Conservation (phyloP, 2,888 invertebrate species). For the Rhopalosiphum nymphaeae region DNA sequence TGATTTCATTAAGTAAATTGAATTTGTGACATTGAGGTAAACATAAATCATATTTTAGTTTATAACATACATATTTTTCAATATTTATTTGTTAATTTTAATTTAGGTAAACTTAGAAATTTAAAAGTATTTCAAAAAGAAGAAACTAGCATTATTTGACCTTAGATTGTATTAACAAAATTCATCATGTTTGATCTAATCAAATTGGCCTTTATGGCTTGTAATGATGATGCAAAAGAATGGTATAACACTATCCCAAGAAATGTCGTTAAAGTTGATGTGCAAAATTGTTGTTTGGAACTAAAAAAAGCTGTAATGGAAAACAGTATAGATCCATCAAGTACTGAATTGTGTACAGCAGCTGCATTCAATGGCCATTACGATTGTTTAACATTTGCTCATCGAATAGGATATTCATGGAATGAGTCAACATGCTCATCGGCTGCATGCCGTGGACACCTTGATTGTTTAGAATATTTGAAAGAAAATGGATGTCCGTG, state of each 20-base stretch:
- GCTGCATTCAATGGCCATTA: not conserved
- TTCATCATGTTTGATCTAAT: not conserved
- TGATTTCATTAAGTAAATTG: not conserved
- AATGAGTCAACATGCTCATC: not conserved
- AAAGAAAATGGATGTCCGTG: not conserved
- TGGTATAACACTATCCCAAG: not conserved
- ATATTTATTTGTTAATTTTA: not conserved
- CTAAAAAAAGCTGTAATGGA: not conserved
- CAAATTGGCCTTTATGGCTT: not conserved
- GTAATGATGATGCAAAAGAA: not conserved
- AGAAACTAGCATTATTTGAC: not conserved
- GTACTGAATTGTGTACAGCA: not conserved
- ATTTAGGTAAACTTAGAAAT: not conserved
- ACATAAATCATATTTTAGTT: not conserved
- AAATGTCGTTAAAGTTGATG: not conserved
- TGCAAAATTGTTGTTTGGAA: not conserved
- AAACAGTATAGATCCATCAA: not conserved
- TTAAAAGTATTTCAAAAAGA: not conserved
- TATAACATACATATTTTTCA: not conserved
- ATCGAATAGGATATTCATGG: not conserved
- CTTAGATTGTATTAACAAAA: not conserved
- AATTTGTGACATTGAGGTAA: not conserved
- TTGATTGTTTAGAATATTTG: not conserved
- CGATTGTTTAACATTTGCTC: not conserved
- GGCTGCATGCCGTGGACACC: slow-evolving; percentile 7